These are phyloP conservation scores for Cantharis lateralis DNA, from an alignment of 2,888 invertebrate species.

Conservation along the genomic window DNA sequence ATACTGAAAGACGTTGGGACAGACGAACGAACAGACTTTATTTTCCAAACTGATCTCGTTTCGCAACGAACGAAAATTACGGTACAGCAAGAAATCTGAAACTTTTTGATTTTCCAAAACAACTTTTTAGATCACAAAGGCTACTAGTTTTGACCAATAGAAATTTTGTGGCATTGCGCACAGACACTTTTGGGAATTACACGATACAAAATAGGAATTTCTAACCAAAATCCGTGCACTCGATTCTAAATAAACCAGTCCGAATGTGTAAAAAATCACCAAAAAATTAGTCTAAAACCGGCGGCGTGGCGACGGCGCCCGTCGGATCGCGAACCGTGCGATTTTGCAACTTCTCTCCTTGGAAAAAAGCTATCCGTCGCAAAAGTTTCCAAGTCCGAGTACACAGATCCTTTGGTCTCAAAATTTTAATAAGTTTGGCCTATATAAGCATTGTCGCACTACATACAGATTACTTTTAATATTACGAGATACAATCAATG, in stretches of 20 bases:
- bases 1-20: conserved; percentile 51
- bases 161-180: conserved; percentile 25
- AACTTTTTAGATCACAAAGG: conserved; percentile 1
- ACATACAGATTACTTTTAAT: conserved; percentile 22
- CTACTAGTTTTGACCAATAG: conserved; percentile 19
- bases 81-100: conserved; percentile 26
- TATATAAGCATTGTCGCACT: conserved; percentile 28
- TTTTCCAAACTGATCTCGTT: not conserved
- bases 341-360: not conserved
- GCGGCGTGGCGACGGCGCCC: not conserved
- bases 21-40: conserved; percentile 20
- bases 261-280: not conserved
- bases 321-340: not conserved
- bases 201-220: conserved; percentile 29
- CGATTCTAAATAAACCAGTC: not conserved
- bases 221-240: conserved; percentile 8
- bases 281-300: not conserved
- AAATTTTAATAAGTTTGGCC: conserved; percentile 13
- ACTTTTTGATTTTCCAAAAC: conserved; percentile 7
- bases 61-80: not conserved
- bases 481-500: conserved; percentile 26
- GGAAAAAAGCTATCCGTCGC: not conserved
- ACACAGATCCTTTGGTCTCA: not conserved
- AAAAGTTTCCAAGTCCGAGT: not conserved
- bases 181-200: conserved; percentile 32